Percentiles rank a stretch among this genome's conserved stretches.
phyloP scores from a whole-genome alignment of 2,113 vertebrate species.

The Sinocyclocheilus rhinocerous region DNA sequence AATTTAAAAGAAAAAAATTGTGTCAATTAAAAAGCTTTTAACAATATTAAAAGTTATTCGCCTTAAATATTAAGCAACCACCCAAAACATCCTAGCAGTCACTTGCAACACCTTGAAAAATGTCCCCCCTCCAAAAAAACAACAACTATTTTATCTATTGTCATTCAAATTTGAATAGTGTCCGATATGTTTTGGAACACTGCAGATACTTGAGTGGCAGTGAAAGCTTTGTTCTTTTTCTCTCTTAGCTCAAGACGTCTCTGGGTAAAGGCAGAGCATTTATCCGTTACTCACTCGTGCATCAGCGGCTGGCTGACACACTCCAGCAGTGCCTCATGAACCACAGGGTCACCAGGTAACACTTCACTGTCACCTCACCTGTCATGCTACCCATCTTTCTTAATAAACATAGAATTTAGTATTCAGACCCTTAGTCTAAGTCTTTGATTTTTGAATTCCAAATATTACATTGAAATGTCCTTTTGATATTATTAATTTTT shows the following conservation, averaged over 20 bases:
- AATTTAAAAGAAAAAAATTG: neutral
- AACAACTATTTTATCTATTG: too few species aligned
- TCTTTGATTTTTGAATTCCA: neutral
- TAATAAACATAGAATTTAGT: neutral
- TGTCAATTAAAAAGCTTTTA: neutral
- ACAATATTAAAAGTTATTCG: neutral
- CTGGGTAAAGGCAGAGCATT: constrained; percentile 94
- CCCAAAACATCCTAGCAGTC: neutral
- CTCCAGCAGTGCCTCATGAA: constrained; percentile 97
- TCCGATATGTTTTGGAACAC: too few species aligned
- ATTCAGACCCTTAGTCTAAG: neutral
- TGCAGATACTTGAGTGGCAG: neutral
- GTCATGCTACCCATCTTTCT: neutral
- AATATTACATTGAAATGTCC: too few species aligned
- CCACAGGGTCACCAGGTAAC: constrained; percentile 88
- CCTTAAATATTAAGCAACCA: too few species aligned
- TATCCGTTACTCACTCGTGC: constrained; percentile 91
- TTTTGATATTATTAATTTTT: neutral
- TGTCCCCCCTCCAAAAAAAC: neutral
- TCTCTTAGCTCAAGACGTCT: constrained; percentile 86
- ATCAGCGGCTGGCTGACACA: constrained; percentile 95
- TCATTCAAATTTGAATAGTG: neutral
- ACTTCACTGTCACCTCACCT: neutral
- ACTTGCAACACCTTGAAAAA: neutral
- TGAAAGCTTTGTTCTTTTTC: neutral